These are phyloP conservation scores for Microtus pennsylvanicus DNA, from an alignment of 2,113 vertebrate species.

Conservation along the genomic window DNA sequence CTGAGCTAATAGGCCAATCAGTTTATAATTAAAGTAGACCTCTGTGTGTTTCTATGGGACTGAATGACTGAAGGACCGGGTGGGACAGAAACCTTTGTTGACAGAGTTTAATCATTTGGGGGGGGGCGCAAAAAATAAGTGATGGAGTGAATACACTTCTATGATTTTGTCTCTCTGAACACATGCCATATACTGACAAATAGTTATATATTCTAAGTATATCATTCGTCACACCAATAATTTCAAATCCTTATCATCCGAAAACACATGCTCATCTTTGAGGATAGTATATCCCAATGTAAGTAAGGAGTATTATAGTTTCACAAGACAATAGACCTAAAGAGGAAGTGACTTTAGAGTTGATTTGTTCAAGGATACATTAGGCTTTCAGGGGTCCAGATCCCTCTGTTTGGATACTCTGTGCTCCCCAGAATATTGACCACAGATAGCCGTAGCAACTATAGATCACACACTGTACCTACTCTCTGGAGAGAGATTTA, in stretches of 20 bases:
- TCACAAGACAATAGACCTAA: neutral
- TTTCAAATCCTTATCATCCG: neutral
- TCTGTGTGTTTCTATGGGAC: too few species aligned
- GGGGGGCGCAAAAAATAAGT: neutral
- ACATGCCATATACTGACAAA: neutral
- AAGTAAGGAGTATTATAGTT: neutral
- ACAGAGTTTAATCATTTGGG: neutral
- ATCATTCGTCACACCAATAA: neutral
- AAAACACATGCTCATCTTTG: constrained; percentile 14
- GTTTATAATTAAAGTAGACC: too few species aligned
- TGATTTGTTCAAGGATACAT: neutral
- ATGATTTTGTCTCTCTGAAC: neutral
- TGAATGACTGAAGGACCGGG: too few species aligned
- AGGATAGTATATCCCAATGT: neutral
- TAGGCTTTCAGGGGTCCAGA: neutral
- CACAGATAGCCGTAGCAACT: neutral
- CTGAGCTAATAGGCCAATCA: too few species aligned
- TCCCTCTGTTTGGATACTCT: neutral
- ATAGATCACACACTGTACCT: neutral
- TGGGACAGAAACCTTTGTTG: too few species aligned
- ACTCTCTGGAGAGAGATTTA: neutral
- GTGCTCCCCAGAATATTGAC: neutral
- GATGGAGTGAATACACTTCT: neutral
- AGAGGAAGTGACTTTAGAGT: neutral
- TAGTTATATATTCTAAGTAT: neutral